Conservation (phyloP, 2,113 vertebrate genomes). For the Camarhynchus parvulus region DNA sequence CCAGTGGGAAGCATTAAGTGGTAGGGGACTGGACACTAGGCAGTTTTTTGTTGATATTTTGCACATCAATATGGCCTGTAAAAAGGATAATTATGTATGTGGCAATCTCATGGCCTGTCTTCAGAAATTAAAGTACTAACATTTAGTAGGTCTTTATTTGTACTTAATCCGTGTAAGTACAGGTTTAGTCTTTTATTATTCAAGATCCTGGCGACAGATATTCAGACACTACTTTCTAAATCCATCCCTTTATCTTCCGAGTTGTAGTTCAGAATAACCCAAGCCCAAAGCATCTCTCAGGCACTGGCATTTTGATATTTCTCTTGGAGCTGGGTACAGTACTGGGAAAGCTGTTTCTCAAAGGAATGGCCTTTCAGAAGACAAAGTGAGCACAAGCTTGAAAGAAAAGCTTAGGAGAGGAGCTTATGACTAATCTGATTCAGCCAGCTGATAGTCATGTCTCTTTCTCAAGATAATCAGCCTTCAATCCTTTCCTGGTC, state of each 20-base stretch:
- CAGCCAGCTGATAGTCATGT: not conserved
- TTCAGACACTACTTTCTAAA: not conserved
- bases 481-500: not conserved
- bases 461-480: slow-evolving; percentile 1
- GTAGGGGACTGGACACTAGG: not conserved
- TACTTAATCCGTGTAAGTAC: not conserved
- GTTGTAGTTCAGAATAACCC: not conserved
- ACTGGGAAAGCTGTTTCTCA: not conserved
- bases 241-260: not conserved
- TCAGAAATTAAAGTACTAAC: not conserved
- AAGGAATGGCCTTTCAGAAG: not conserved
- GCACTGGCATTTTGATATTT: not conserved
- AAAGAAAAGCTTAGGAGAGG: not conserved
- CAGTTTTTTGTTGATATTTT: not conserved
- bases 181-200: not conserved
- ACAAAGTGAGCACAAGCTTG: not conserved
- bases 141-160: not conserved
- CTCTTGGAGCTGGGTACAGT: not conserved
- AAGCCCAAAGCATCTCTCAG: not conserved
- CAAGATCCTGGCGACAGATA: not conserved
- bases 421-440: slow-evolving; percentile 15
- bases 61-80: not conserved
- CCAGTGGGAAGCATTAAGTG: not conserved
- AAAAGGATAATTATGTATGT: not conserved
- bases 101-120: not conserved